A percentile compares a stretch with the other conserved stretches of the same genome.
Evolutionary conservation across 2,888 invertebrate species (phyloP).

Genomic region (Anodontia alba): DNA sequence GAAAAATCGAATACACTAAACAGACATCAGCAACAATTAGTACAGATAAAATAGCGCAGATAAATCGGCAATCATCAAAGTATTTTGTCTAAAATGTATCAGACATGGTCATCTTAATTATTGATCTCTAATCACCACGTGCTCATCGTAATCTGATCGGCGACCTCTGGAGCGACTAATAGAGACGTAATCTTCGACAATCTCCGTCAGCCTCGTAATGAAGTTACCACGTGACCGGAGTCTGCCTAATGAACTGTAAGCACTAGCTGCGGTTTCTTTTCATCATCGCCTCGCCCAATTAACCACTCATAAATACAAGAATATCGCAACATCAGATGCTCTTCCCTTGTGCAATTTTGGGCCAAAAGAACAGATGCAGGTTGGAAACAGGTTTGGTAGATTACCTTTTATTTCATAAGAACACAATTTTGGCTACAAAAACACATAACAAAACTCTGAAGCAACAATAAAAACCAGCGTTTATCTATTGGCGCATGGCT

Average conservation of each 20-base stretch:
- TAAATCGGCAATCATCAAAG: slow-evolving; percentile 4
- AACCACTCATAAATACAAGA: neutral
- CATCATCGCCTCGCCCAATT: neutral
- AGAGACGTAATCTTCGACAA: slow-evolving; percentile 6
- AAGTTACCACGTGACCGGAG: slow-evolving; percentile 4
- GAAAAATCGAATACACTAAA: neutral
- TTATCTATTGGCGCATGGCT: too few relatives aligned
- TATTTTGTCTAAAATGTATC: neutral
- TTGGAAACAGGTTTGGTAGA: neutral
- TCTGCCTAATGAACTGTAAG: neutral
- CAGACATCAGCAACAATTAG: slow-evolving; percentile 1
- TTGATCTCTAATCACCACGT: slow-evolving; percentile 10
- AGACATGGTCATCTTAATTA: slow-evolving; percentile 9
- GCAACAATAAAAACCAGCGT: too few relatives aligned
- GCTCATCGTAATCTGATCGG: neutral
- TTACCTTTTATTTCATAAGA: too few relatives aligned
- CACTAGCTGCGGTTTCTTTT: slow-evolving; percentile 7
- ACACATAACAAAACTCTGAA: too few relatives aligned
- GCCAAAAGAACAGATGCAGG: neutral
- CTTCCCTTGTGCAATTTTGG: slow-evolving; percentile 1
- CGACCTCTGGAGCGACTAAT: neutral
- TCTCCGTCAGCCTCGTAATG: slow-evolving; percentile 12
- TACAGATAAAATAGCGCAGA: neutral
- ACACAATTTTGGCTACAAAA: too few relatives aligned
- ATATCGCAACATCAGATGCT: neutral